phyloP scores from a whole-genome alignment of 1,140 invertebrate genomes.

The Mycetomoellerius zeteki region DNA sequence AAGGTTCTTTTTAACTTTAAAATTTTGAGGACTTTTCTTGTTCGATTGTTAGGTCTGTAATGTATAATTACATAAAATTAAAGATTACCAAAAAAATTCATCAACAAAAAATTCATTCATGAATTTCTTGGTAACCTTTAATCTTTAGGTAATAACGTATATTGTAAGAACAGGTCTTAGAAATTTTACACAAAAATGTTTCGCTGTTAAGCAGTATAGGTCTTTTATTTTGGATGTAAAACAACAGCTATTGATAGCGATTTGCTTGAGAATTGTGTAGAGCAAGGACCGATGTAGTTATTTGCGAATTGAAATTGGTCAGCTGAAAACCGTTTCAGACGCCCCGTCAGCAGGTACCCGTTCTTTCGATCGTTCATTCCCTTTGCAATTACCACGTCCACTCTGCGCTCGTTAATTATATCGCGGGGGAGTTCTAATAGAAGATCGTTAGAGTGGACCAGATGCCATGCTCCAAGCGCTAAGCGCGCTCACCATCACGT shows the following conservation, averaged over 20 bases:
- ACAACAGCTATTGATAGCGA: not conserved
- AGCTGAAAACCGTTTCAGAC: conserved; percentile 40
- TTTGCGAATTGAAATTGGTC: conserved; percentile 34
- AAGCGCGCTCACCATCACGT: conserved; percentile 45
- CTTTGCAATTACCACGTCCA: conserved; percentile 70
- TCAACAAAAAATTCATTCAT: too few species aligned
- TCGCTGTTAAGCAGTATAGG: not conserved
- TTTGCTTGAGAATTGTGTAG: conserved; percentile 25
- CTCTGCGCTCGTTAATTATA: conserved; percentile 68
- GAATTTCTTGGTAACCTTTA: too few species aligned
- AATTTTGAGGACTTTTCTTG: not conserved
- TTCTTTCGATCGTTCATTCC: conserved; percentile 63
- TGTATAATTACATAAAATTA: too few species aligned
- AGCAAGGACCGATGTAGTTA: conserved; percentile 16
- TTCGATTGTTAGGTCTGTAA: not conserved
- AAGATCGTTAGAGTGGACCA: conserved; percentile 69
- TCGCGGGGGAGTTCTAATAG: conserved; percentile 57
- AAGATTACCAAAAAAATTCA: too few species aligned
- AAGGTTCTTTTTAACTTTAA: too few species aligned
- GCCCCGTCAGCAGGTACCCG: conserved; percentile 39
- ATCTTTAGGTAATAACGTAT: too few species aligned
- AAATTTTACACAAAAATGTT: conserved; percentile 10
- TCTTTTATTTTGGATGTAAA: not conserved
- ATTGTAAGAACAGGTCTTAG: not conserved
- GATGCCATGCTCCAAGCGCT: conserved; percentile 59